Evolutionary conservation across 23 tunicate genomes (phyloP), one percentile per base, ranked within the genome.

Genomic region (Oikopleura vanhoeffeni): DNA sequence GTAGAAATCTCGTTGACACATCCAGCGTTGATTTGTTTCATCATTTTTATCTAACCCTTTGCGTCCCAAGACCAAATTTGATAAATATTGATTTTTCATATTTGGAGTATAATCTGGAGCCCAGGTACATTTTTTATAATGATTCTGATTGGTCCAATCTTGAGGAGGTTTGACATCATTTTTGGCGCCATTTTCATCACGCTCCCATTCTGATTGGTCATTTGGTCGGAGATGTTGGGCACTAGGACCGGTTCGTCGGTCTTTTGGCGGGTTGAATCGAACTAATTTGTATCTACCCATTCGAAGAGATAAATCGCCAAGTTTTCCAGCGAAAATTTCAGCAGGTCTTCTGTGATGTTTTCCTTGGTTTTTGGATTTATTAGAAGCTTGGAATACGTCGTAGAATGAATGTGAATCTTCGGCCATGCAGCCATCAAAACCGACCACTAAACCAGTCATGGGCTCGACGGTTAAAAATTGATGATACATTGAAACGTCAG

Each of bases 361-460:
- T 18, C 79, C 79, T 18, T 18, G 27, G 38, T 71, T 71, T 71
- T 71, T 28, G 4, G 79, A 24, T 71, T 71, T 38, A 30, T 71
- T 38, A 71, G 79, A 71, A 24, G 34, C 38, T 30, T 71, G 27
- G 79, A 71, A 71, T 2, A 38, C 79, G 38, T 71, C 79, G 38
- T 18, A 30, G 38, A 71, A 71, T 3, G 79, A 71, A 32, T 71
- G 79, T 2, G 79, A 71, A 38, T 71, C 79, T 71, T 71, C 79
- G 3, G 79, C 79, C 79, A 71, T 71, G 79, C 79, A 71, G 34
- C 79, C 79, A 71, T 71, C 79, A 30, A 71, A 71, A 13, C 79
- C 79, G 38, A 71, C 34, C 34, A 71, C 79, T 3, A 71, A 30
- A 30, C 79, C 79, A 71, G 79, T 71, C 38, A 18, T 71, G 27